Evolutionary conservation across 2,113 vertebrate genomes (phyloP), one percentile per base, ranked within the genome.

Genomic region (Melanocharis versteri): DNA sequence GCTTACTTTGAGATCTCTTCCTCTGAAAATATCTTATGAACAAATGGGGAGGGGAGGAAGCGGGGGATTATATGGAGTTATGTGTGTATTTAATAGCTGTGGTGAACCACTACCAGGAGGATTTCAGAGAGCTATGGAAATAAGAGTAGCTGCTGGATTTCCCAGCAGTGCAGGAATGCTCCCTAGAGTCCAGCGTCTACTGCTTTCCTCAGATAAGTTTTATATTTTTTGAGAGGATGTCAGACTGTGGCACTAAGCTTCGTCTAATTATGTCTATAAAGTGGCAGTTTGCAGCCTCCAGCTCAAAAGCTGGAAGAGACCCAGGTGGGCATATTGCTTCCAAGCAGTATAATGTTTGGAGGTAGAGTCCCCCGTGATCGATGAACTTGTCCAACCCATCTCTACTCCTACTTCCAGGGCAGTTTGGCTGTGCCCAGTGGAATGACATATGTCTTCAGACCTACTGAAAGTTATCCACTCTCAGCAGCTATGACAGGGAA

Each of bases 331-430:
- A 62, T 42, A 61, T 15, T 65, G 14, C 39, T 93, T 85, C 54
- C 30, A 61, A 81, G 21, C 31, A 71, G 5, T 24, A 13, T 33
- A 51, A 26, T 40, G 13, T 66, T 77, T 80, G 42, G 68, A 86
- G 33, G 6, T 21, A 45, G 42, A 90, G 33, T 56, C 14, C 8
- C 20, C 21, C 0, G 1, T 30, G 64, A 91, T 73, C 1, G 0
- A 80, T 83, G 50, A 70, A 66, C 33, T 13, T 37, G 30, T 70
- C 35, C 31, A 60, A 17, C 30, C 23, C 64, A 13, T 16, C 64
- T 77, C 65, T 2, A 4, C 18, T 89, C 28, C 16, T 37, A 15
- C 6, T 45, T 60, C 31, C 10, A 23, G 4, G 3, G 27, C 40
- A 75, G 13, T 65, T 51, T 53, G 9, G 31, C n/a, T 39, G 21